Evolutionary conservation across 2,888 invertebrate genomes (phyloP).

Genomic region (Drosophila hamatofila): DNA sequence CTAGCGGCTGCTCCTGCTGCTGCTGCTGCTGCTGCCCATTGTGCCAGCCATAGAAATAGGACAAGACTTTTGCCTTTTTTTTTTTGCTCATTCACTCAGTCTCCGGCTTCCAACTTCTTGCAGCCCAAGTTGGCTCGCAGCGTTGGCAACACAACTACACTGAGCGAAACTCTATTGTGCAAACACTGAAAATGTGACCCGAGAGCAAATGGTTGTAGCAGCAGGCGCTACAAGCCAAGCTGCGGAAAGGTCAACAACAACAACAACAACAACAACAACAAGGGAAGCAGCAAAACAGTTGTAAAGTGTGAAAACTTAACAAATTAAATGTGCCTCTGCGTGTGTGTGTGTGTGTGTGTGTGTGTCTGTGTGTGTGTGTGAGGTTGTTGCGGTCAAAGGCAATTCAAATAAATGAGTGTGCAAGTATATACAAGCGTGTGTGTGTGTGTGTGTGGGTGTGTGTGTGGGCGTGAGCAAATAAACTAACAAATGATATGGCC

Average conservation of each 20-base stretch:
- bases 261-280: constrained; percentile 16
- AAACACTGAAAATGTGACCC: constrained; percentile 70
- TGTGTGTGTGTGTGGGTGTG: constrained; percentile 1
- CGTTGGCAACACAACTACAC: constrained; percentile 22
- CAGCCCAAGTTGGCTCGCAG: constrained; percentile 50
- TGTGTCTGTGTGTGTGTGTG: neutral
- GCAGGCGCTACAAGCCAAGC: neutral
- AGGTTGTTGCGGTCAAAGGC: constrained; percentile 38
- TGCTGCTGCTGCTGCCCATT: constrained; percentile 32
- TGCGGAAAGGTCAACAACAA: constrained; percentile 49
- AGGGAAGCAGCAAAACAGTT: constrained; percentile 43
- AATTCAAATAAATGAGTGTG: constrained; percentile 38
- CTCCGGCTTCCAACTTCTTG: neutral
- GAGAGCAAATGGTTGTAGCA: constrained; percentile 45
- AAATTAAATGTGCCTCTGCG: constrained; percentile 65
- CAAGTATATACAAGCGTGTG: neutral
- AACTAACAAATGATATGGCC: constrained; percentile 30
- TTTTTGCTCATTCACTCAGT: neutral
- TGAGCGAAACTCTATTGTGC: constrained; percentile 54
- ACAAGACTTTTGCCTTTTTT: constrained; percentile 72
- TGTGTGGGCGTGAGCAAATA: constrained; percentile 37
- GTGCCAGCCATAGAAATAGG: constrained; percentile 57
- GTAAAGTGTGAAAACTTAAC: constrained; percentile 77
- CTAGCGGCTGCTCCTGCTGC: constrained; percentile 45
- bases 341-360: neutral